Evolutionary conservation across 2,113 vertebrate genomes (phyloP).

Genomic region (Tretioscincus oriximinensis): DNA sequence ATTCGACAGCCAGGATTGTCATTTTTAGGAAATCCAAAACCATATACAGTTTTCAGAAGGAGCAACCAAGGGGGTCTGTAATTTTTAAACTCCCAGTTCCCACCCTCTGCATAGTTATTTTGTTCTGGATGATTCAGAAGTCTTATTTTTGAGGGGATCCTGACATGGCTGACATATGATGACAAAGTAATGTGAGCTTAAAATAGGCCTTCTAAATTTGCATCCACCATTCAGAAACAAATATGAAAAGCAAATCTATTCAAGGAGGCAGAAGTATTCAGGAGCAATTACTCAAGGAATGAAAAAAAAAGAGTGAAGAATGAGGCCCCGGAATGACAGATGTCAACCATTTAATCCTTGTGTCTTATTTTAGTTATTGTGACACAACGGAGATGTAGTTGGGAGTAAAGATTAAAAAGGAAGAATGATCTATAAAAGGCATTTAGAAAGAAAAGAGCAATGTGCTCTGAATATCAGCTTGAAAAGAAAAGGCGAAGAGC

Average conservation of each 20-base stretch:
- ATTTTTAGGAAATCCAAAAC: neutral
- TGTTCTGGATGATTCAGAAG: neutral
- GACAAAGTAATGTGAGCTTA: slow-evolving; percentile 21
- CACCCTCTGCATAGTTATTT: neutral
- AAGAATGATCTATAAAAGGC: neutral
- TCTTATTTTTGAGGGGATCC: neutral
- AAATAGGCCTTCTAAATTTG: slow-evolving; percentile 8
- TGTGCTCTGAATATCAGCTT: neutral
- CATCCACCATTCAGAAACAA: slow-evolving; percentile 10
- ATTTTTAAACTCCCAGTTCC: neutral
- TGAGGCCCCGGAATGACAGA: neutral
- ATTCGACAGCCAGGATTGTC: neutral
- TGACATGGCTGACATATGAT: neutral
- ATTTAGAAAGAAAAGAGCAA: neutral
- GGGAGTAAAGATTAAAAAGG: neutral
- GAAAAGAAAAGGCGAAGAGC: neutral
- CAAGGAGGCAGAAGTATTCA: neutral
- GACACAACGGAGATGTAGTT: neutral
- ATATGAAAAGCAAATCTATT: slow-evolving; percentile 3
- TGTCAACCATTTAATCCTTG: neutral
- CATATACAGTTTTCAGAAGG: neutral
- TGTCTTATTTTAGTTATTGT: neutral
- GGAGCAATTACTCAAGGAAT: slow-evolving; percentile 9
- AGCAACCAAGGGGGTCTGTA: neutral
- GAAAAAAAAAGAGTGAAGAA: neutral